Base-by-base conservation (phyloP, 2,888 invertebrate genomes). In the Volucella inflata region DNA sequence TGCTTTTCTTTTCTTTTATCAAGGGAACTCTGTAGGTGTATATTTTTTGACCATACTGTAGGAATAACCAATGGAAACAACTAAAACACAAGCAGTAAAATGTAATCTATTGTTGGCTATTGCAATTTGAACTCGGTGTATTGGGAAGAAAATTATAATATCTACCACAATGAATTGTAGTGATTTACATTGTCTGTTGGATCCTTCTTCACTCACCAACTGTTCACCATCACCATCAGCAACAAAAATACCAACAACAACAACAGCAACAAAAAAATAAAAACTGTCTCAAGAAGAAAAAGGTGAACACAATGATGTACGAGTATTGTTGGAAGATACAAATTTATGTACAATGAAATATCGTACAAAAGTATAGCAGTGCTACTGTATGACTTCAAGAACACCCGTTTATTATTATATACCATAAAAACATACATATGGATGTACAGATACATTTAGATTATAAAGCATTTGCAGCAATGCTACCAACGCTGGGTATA, bases 391-490 rank as follows among this genome's bases (percentile, higher is more conserved):
- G 60, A 76, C 46, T 72, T 60, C 62, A 68, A 77, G 72, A 85
- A 81, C 51, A 50, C 81, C 85, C 30, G 30, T 30, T 6, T 6
- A 30, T 30, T 21, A 21, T 21, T 6, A 30, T 30, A 30, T 21
- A 21, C 21, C 30, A 3, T 30, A 30, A 0, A 30, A 0, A 30
- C 30, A 6, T 30, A 30, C 6, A 6, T 30, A 30, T 30, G n/a
- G n/a, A 30, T 30, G 77, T 81, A 76, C 77, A 85, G 76, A 81
- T 74, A 85, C 85, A 85, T 84, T 80, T 80, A 80, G 81, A 77
- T 85, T 85, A 77, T 76, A 85, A 85, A 81, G 77, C 81, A 85
- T 81, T 81, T 85, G 85, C 77, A 85, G 77, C 81, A 77, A 76
- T 72, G 59, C 82, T 50, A 71, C 76, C 72, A 72, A 12, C 12